Base-by-base conservation (phyloP, 1,140 invertebrate genomes). In the Cylas formicarius region DNA sequence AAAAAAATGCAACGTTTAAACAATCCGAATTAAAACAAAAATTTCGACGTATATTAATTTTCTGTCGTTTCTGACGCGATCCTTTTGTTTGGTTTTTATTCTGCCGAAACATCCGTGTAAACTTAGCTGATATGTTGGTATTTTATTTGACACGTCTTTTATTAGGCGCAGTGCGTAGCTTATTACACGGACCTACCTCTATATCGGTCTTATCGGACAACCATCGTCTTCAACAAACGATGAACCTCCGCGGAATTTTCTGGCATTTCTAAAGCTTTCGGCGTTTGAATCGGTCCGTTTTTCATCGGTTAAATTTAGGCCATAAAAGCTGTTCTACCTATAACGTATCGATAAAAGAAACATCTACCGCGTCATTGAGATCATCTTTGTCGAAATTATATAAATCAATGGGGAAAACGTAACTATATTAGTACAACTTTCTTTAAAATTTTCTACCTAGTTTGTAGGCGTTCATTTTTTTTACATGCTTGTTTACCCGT, bases 91-190 rank as follows among this genome's bases (percentile, higher is more conserved):
- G 36, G n/a, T n/a, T n/a, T n/a, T n/a, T n/a, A n/a, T n/a, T 28
- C 37, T 47, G 44, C 44, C 44, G 44, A 47, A 33, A 24, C 39
- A 27, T 31, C 33, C 27, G 44, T 35, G 34, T 28, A 29, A n/a
- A n/a, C 31, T 17, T 44, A 38, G 44, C 44, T 47, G 44, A 47
- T 47, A 47, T 47, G 44, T 47, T 47, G 44, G 24, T 47, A 24
- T 34, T 28, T 40, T 47, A n/a, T n/a, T n/a, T n/a, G n/a, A n/a
- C n/a, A 40, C 37, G 44, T 47, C 44, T 36, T 36, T 44, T n/a
- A n/a, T n/a, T 35, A 43, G 29, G 32, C 40, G 40, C 40, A 14
- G 33, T 34, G 19, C 17, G 35, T 33, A 11, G n/a, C 31, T 21
- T 16, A 23, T 13, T 16, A 33, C 28, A 43, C 40, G 40, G 40